A percentile compares a stretch with the other conserved stretches of the same genome.
Evolutionary conservation across 2,888 invertebrate genomes (phyloP).

Genomic region (Melanchra persicariae): DNA sequence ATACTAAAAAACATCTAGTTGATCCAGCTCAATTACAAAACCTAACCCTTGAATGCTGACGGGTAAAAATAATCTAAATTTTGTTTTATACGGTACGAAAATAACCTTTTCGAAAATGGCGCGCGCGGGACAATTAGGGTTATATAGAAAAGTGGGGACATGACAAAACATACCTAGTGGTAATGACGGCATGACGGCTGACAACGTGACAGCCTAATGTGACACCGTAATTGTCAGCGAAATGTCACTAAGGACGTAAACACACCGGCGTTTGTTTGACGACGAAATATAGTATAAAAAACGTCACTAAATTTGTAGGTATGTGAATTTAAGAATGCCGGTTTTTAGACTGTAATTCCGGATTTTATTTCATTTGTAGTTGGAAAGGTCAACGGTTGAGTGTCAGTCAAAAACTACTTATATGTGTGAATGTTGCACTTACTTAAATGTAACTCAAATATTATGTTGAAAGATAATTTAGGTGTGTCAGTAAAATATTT

Average conservation of each 20-base stretch:
- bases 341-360: constrained; percentile 15
- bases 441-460: neutral
- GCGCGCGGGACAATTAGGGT: constrained; percentile 55
- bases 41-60: constrained; percentile 5
- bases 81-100: constrained; percentile 28
- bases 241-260: constrained; percentile 69
- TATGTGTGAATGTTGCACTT: neutral
- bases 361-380: constrained; percentile 18
- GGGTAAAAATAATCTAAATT: constrained; percentile 21
- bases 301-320: constrained; percentile 9
- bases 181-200: constrained; percentile 68
- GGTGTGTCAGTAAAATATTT: neutral
- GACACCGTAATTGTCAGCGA: constrained; percentile 76
- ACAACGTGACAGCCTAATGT: constrained; percentile 73
- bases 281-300: constrained; percentile 5
- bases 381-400: constrained; percentile 23
- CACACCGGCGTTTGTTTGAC: constrained; percentile 34
- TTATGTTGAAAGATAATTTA: neutral
- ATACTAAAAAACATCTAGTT: constrained; percentile 33
- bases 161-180: constrained; percentile 66
- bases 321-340: constrained; percentile 18
- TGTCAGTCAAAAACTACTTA: neutral
- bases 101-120: constrained; percentile 53
- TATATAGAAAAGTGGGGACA: constrained; percentile 63
- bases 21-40: constrained; percentile 39